A percentile compares a stretch with the other conserved stretches of the same genome.
These are phyloP conservation scores for Aptenodytes patagonicus DNA, from an alignment of 2,113 vertebrate species.

Conservation along the genomic window DNA sequence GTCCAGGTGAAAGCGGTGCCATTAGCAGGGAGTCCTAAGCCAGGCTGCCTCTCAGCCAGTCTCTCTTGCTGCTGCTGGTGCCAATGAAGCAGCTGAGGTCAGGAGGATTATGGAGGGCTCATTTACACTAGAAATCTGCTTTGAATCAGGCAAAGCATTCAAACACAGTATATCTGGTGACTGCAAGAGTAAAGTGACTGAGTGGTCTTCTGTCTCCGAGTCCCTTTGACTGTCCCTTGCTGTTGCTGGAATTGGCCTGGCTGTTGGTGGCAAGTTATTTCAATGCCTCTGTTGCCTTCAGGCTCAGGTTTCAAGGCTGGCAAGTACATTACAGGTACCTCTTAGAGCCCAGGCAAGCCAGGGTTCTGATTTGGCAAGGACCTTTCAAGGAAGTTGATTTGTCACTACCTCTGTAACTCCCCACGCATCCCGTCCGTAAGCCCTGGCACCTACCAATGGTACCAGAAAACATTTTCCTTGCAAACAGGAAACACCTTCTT, in stretches of 20 bases:
- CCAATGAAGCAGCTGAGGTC: not conserved
- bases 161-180: not conserved
- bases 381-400: not conserved
- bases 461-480: not conserved
- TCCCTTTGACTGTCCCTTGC: not conserved
- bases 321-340: not conserved
- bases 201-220: not conserved
- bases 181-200: not conserved
- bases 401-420: not conserved
- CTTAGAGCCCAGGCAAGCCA: not conserved
- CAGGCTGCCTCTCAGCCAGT: not conserved
- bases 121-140: not conserved
- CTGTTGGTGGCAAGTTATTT: not conserved
- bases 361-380: not conserved
- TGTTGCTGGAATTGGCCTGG: not conserved
- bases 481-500: not conserved
- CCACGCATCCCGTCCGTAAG: rapidly evolving
- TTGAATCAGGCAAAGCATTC: not conserved
- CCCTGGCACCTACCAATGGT: too few relatives aligned
- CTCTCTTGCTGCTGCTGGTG: not conserved
- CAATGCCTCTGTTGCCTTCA: not conserved
- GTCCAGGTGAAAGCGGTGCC: not conserved
- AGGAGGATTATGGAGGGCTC: not conserved
- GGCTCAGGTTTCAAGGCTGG: not conserved
- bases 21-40: not conserved